Conservation (phyloP, 2,888 invertebrate genomes). For the Rhorus exstirpatorius region DNA sequence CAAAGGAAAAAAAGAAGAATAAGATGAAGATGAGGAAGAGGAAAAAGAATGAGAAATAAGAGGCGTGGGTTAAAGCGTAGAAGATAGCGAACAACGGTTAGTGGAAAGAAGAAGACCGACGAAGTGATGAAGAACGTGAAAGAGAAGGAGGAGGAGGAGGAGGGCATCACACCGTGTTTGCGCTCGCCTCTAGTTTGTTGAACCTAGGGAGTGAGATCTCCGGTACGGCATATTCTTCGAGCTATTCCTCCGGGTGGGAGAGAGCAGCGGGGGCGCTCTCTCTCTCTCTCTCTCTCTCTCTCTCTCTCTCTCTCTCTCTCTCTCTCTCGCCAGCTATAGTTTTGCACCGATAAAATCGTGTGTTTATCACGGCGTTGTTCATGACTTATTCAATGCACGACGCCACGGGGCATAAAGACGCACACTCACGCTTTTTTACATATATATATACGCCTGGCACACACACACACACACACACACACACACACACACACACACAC, state of each 20-base stretch:
- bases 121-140: constrained; percentile 47
- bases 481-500: too few relatives aligned
- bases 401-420: constrained; percentile 73
- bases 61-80: constrained; percentile 61
- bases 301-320: constrained; percentile 1
- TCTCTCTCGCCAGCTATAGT: constrained; percentile 70
- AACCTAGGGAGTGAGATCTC: constrained; percentile 65
- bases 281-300: constrained; percentile 9
- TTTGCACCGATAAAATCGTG: constrained; percentile 77
- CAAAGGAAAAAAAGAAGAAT: constrained; percentile 26
- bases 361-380: constrained; percentile 77
- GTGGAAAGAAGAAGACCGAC: constrained; percentile 58
- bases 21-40: constrained; percentile 15
- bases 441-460: constrained; percentile 52
- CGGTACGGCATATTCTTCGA: constrained; percentile 61
- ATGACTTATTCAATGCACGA: constrained; percentile 79
- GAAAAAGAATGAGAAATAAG: constrained; percentile 21
- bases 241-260: constrained; percentile 39
- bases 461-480: background rate
- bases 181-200: constrained; percentile 73
- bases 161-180: constrained; percentile 70
- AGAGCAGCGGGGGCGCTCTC: constrained; percentile 9
- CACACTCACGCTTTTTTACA: constrained; percentile 49
- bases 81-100: constrained; percentile 34
- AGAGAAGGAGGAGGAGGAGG: constrained; percentile 63